Evolutionary conservation across 2,888 invertebrate species (phyloP), one percentile per base, ranked within the genome.

Genomic region (Idaea straminata): DNA sequence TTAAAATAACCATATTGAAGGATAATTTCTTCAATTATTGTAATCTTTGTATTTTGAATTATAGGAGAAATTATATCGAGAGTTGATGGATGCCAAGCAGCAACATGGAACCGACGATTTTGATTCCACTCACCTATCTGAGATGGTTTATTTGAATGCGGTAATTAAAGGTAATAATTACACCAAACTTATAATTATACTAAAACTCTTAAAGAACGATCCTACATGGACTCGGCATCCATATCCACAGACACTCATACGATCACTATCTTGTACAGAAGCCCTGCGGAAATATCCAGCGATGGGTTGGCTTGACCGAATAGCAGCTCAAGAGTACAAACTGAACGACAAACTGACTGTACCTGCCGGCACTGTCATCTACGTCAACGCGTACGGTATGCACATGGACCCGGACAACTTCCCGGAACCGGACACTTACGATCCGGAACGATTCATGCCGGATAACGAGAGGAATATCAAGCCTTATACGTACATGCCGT

Each of bases 391-490:
- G 3, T 67, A 68, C 0, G 86, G 83, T 13, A 77, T 86, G 73
- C 84, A 84, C 10, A 69, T 69, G 57, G 94, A 94, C 72, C 84
- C 93, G 0, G 77, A 88, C 15, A 89, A 89, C 77, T 94, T 84
- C 74, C 91, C 93, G 0, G 86, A 94, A 5, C 94, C 94, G 0
- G 71, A 81, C 0, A 86, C 83, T 68, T 95, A 94, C 69, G 87
- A 92, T 71, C 94, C 95, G 15, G 87, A 94, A 62, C 79, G 94
- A 63, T 95, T 94, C 70, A 88, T 85, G 58, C 91, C 94, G 0
- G 94, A 94, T 72, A 94, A 94, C 71, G 93, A 92, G 71, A 76
- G 79, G 0, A 86, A 88, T 13, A 76, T 85, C 35, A 63, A 69
- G 3, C 81, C 83, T 0, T 83, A 79, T n/a, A 77, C 80, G 0